A percentile compares a stretch with the other conserved stretches of the same genome.
These are phyloP conservation scores for Dasyurus viverrinus DNA, from an alignment of 2,113 vertebrate genomes.

Conservation along the genomic window DNA sequence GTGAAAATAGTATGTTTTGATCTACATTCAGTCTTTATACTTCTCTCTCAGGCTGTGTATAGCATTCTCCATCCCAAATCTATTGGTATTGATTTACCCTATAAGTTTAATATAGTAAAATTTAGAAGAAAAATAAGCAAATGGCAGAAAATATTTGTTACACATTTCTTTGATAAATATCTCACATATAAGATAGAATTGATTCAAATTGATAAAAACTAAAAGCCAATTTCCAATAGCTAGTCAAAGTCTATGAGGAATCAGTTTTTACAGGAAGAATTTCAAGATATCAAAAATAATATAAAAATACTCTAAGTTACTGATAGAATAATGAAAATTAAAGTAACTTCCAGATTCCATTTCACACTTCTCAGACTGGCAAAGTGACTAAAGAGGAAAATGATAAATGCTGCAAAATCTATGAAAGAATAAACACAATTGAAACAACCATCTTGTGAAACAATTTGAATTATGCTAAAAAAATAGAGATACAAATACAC, in stretches of 20 bases:
- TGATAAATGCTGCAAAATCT: neutral
- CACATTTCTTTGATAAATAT: neutral
- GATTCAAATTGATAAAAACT: neutral
- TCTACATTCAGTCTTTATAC: too few species aligned
- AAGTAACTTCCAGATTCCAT: neutral
- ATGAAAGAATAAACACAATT: neutral
- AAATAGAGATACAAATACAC: too few species aligned
- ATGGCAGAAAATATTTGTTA: neutral
- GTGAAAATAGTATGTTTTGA: too few species aligned
- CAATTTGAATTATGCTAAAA: neutral
- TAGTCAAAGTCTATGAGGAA: neutral
- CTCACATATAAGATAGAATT: rapidly evolving
- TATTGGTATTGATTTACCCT: too few species aligned
- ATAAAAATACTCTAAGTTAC: neutral
- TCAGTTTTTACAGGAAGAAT: neutral
- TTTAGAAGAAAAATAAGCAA: neutral
- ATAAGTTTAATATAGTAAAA: neutral
- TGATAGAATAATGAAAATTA: neutral
- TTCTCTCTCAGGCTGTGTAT: too few species aligned
- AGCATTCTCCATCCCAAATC: too few species aligned
- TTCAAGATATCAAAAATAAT: neutral
- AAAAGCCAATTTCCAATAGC: neutral
- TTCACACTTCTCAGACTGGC: neutral
- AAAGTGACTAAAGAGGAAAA: neutral
- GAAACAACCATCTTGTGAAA: neutral